phyloP scores from a whole-genome alignment of 1,140 invertebrate species.

The fruit fly (Drosophila melanogaster) region Release_6_plus_ISO1_MT NT_033779.5:1214001-1214500 shows the following conservation, averaged over 20 bases:
- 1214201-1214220: slow-evolving; percentile 40
- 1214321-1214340: slow-evolving; percentile 84
- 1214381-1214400: slow-evolving; percentile 68
- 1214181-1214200: slow-evolving; percentile 72
- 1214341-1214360: slow-evolving; percentile 27
- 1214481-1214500: slow-evolving; percentile 70
- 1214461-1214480: slow-evolving; percentile 7
- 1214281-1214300: slow-evolving; percentile 46
- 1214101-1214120: slow-evolving; percentile 83
- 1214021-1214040: slow-evolving; percentile 37
- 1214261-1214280: slow-evolving; percentile 2
- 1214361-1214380: slow-evolving; percentile 35
- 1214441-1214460: background rate
- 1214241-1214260: slow-evolving; percentile 16
- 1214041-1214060: slow-evolving; percentile 52
- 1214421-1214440: slow-evolving; percentile 15
- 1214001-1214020: slow-evolving; percentile 9
- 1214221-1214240: slow-evolving; percentile 40
- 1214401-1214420: slow-evolving; percentile 16
- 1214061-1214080: slow-evolving; percentile 66
- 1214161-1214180: slow-evolving; percentile 56
- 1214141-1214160: slow-evolving; percentile 80
- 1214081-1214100: slow-evolving; percentile 43
- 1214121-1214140: slow-evolving; percentile 79
- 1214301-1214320: slow-evolving; percentile 81